Evolutionary conservation across 2,113 vertebrate genomes (phyloP), one percentile per base, ranked within the genome.

Genomic region (Brachypteracias leptosomus): DNA sequence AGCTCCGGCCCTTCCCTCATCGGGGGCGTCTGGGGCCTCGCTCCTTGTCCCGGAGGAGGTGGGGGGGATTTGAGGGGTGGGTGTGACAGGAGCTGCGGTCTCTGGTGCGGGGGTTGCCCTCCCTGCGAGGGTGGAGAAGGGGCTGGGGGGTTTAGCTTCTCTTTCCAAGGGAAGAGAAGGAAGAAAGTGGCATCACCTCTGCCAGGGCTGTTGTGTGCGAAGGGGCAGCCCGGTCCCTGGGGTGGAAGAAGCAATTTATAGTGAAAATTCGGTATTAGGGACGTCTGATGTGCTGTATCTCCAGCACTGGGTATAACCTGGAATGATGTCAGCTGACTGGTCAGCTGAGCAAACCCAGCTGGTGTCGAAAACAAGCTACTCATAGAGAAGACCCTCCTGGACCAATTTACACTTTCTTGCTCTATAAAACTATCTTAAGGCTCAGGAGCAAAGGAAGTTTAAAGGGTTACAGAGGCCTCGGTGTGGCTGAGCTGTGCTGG

Each of bases 361-460:
- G 62, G 11, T 21, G 19, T 10, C 6, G n/a, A 15, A 8, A 33
- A 4, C 31, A 44, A 67, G 20, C 11, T 40, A 22, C 9, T 22
- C 0, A 0, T 1, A 1, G 24, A 16, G 28, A 13, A 10, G 35
- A 14, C 4, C 13, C 25, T 25, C 3, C 6, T 11, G 35, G 17
- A 26, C 26, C 17, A 29, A 25, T 11, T 13, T 36, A 26, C 46
- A 31, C 31, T 31, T 65, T 4, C 6, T 12, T 13, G 2, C 8
- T 54, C 5, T 66, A 1, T 51, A 28, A 51, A 77, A 17, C 10
- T 6, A 2, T 22, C 16, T 11, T 31, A 26, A 17, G 0, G 1
- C 5, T 3, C 9, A 19, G 33, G 13, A 11, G 5, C 5, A 13
- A 63, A 31, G 59, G 21, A 16, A 36, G 13, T 14, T 5, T 25